Conservation (phyloP, 2,888 invertebrate species). For the Neoitamus cyanurus region DNA sequence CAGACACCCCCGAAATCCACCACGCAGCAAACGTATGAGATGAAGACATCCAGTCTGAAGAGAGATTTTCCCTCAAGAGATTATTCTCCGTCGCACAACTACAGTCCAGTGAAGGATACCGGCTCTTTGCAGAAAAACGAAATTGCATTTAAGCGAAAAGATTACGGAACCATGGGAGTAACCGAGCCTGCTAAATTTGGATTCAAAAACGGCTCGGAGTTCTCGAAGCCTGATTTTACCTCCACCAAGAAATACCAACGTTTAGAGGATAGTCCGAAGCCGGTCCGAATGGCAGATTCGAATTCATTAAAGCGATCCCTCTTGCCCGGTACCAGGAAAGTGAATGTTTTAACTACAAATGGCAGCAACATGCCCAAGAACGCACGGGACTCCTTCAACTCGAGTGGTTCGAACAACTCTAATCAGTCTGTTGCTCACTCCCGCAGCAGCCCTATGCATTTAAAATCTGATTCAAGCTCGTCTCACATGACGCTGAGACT, state of each 20-base stretch:
- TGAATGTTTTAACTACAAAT: conserved; percentile 47
- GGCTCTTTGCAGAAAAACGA: conserved; percentile 48
- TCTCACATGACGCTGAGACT: conserved; percentile 44
- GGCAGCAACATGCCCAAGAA: conserved; percentile 48
- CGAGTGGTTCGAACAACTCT: conserved; percentile 53
- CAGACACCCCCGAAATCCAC: conserved; percentile 53
- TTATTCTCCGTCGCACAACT: conserved; percentile 49
- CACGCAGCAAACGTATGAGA: conserved; percentile 51
- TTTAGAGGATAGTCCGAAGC: conserved; percentile 51
- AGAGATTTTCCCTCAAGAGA: conserved; percentile 48
- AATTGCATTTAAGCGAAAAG: conserved; percentile 50
- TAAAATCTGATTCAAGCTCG: conserved; percentile 50
- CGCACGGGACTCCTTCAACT: conserved; percentile 54
- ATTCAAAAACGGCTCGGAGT: conserved; percentile 47
- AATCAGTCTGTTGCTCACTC: conserved; percentile 43
- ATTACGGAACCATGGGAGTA: conserved; percentile 53
- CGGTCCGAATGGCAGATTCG: conserved; percentile 17
- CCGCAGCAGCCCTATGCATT: conserved; percentile 50
- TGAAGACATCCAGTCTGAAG: conserved; percentile 54
- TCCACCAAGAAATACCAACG: conserved; percentile 55
- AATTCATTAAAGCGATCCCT: conserved; percentile 52
- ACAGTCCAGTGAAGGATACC: conserved; percentile 30
- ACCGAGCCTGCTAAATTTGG: conserved; percentile 49
- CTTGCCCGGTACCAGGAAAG: conserved; percentile 51
- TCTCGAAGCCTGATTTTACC: conserved; percentile 53